Conservation (phyloP, 2,888 invertebrate species). For the Caenorhabditis becei region DNA sequence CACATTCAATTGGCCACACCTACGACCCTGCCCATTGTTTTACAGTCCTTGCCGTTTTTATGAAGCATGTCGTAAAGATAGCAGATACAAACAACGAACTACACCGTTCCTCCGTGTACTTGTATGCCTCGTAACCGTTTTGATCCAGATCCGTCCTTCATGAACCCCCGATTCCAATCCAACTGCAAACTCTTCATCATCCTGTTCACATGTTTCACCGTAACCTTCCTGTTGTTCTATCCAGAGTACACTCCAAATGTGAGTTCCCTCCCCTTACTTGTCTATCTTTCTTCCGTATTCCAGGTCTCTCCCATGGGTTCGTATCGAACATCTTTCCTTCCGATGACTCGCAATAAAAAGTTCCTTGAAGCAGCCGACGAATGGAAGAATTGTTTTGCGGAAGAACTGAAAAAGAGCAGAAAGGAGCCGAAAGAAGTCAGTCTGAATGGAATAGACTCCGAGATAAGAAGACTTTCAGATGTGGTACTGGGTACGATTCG, state of each 20-base stretch:
- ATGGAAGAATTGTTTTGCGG: constrained; percentile 38
- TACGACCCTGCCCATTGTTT: too few relatives aligned
- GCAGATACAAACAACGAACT: too few relatives aligned
- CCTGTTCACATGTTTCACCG: constrained; percentile 26
- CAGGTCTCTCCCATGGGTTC: constrained; percentile 1
- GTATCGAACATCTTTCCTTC: constrained; percentile 23
- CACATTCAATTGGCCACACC: too few relatives aligned
- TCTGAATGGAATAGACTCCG: neutral
- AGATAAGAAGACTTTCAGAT: constrained; percentile 20
- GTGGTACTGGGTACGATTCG: constrained; percentile 46
- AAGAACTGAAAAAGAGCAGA: constrained; percentile 37
- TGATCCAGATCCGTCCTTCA: constrained; percentile 32
- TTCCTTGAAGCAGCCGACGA: constrained; percentile 42
- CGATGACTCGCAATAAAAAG: constrained; percentile 26
- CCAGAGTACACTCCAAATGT: constrained; percentile 32
- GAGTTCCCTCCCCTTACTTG: neutral
- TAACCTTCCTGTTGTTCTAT: constrained; percentile 32
- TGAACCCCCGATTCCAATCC: constrained; percentile 17
- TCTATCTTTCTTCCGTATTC: neutral
- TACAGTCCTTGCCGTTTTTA: too few relatives aligned
- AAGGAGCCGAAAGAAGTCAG: constrained; percentile 44
- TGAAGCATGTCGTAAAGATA: too few relatives aligned
- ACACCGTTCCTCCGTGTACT: too few relatives aligned
- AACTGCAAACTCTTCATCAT: constrained; percentile 32
- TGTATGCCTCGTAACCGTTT: too few relatives aligned